phyloP scores from a whole-genome alignment of 2,113 vertebrate genomes.

The Caracal caracal region DNA sequence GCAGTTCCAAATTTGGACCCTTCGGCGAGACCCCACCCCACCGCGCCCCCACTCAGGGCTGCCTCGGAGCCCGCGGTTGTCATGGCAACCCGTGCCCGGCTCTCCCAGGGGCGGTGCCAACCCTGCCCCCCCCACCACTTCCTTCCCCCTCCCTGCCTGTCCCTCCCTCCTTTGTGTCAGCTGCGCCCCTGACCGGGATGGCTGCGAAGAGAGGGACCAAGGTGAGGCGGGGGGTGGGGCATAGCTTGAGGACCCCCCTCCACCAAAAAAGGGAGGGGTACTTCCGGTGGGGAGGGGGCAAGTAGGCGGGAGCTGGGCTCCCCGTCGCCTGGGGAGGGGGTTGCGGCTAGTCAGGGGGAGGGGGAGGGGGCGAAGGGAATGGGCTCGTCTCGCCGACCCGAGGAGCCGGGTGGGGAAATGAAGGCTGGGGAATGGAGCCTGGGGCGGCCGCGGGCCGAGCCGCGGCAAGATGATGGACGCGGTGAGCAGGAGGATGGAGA shows the following conservation, averaged over 20 bases:
- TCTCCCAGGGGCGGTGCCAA: constrained; percentile 82
- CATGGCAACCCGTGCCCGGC: constrained; percentile 82
- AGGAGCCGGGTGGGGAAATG: neutral
- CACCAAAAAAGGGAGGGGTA: constrained; percentile 59
- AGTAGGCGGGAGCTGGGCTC: constrained; percentile 44
- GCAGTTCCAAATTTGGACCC: constrained; percentile 65
- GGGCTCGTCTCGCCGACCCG: neutral
- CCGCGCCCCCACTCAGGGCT: constrained; percentile 37
- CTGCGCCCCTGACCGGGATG: constrained; percentile 81
- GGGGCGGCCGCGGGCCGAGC: constrained; percentile 33
- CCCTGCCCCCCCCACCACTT: constrained; percentile 66
- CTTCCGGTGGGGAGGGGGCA: constrained; percentile 77
- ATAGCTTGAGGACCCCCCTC: constrained; percentile 57
- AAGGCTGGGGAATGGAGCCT: neutral
- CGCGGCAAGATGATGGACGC: neutral
- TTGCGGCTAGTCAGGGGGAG: neutral
- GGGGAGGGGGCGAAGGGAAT: neutral
- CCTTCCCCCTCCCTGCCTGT: constrained; percentile 68
- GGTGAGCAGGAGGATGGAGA: neutral
- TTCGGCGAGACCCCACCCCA: constrained; percentile 61
- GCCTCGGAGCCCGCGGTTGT: constrained; percentile 74
- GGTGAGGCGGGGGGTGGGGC: constrained; percentile 82
- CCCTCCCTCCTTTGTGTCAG: constrained; percentile 82
- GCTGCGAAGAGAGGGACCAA: constrained; percentile 81
- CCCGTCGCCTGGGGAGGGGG: neutral